Evolutionary conservation across 2,797 vertebrate genomes (phyloP).

Genomic region (Hoplostethus mediterraneus): DNA sequence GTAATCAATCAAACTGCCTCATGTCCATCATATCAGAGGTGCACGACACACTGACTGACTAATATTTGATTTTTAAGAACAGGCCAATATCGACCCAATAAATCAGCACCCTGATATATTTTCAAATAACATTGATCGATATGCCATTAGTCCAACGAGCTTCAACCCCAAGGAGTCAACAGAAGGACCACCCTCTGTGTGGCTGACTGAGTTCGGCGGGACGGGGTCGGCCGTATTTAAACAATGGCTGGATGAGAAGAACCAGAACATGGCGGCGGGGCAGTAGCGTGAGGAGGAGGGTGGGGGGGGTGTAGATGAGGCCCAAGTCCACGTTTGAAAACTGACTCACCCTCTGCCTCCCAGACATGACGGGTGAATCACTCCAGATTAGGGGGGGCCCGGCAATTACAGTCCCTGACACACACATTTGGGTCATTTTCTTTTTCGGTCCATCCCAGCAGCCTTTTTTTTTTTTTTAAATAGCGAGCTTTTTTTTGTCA

Average conservation of each 20-base stretch:
- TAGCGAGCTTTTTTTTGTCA: conserved; percentile 24
- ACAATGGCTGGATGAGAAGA: conserved; percentile 43
- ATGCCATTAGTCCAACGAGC: no score
- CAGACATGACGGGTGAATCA: conserved; percentile 61
- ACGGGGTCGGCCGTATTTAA: conserved; percentile 20
- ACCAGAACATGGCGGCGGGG: conserved; percentile 18
- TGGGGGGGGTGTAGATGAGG: background rate
- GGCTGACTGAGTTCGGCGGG: background rate
- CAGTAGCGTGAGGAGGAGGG: conserved; percentile 17
- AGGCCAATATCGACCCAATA: no score
- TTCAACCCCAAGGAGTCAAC: background rate
- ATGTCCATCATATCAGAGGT: no score
- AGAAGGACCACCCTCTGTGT: background rate
- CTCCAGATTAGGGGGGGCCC: conserved; percentile 57
- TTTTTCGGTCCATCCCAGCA: conserved; percentile 38
- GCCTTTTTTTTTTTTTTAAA: conserved; percentile 9
- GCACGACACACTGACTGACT: no score
- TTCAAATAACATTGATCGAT: no score
- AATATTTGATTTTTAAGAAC: no score
- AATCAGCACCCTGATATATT: no score
- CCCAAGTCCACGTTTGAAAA: conserved; percentile 40
- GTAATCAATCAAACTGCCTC: no score
- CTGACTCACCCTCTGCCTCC: conserved; percentile 57
- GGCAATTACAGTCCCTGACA: conserved; percentile 60
- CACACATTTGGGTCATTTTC: conserved; percentile 55